phyloP scores from a whole-genome alignment of 2,797 vertebrate genomes.

The Orientallactaga sibirica region DNA sequence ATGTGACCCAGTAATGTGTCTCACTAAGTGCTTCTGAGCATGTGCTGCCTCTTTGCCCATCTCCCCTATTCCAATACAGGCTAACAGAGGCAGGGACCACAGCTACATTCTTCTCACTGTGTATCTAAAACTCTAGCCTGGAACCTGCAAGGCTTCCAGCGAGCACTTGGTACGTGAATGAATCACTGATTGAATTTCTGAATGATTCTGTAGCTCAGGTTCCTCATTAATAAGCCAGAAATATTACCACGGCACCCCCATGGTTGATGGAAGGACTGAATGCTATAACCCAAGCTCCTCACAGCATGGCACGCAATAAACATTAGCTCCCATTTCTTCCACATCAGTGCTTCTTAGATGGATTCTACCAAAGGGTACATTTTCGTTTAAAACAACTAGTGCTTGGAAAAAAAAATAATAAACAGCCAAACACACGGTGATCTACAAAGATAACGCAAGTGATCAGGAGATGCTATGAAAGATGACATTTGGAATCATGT shows the following conservation, averaged over 20 bases:
- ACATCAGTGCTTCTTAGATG: not conserved
- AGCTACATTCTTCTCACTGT: not conserved
- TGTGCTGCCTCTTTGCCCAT: not conserved
- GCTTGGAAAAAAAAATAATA: constrained; percentile 60
- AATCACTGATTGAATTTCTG: not conserved
- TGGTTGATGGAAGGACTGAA: not conserved
- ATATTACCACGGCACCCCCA: not conserved
- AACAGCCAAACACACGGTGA: constrained; percentile 10
- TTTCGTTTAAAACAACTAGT: constrained; percentile 63
- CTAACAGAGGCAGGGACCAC: not conserved
- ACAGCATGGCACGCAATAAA: not conserved
- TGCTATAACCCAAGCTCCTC: not conserved
- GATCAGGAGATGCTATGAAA: constrained; percentile 53
- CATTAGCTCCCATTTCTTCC: not conserved
- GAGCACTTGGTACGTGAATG: not conserved
- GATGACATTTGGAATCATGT: constrained; percentile 39
- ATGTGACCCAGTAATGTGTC: not conserved
- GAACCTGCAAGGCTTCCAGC: not conserved
- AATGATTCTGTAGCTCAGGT: not conserved
- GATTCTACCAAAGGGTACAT: not conserved
- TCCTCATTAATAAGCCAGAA: constrained; percentile 28
- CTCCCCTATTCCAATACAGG: not conserved
- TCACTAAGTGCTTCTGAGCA: not conserved
- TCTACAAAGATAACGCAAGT: constrained; percentile 36
- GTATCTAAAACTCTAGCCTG: not conserved